Evolutionary conservation across 2,888 invertebrate genomes (phyloP).

Genomic region (Spodoptera littoralis): DNA sequence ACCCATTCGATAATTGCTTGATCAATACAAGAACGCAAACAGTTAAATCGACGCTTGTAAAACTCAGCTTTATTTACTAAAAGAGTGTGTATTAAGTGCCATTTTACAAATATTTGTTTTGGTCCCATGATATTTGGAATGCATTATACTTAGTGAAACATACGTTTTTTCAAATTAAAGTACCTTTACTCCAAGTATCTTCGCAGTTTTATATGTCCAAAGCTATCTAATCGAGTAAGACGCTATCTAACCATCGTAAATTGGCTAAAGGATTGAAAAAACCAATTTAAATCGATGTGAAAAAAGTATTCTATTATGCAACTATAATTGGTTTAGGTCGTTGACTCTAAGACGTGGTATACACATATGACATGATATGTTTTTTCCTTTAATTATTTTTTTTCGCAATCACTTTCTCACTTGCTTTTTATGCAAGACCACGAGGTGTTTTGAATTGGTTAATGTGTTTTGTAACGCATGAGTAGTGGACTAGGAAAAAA

Average conservation of each 20-base stretch:
- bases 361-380: slow-evolving; percentile 71
- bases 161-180: slow-evolving; percentile 6
- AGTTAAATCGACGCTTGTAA: slow-evolving; percentile 18
- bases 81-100: not conserved
- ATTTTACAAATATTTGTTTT: slow-evolving; percentile 2
- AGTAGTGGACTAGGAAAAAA: slow-evolving; percentile 61
- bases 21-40: slow-evolving; percentile 34
- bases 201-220: slow-evolving; percentile 42
- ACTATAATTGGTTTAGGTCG: slow-evolving; percentile 83
- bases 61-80: slow-evolving; percentile 27
- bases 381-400: slow-evolving; percentile 62
- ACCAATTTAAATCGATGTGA: slow-evolving; percentile 73
- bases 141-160: not conserved
- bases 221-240: slow-evolving; percentile 62
- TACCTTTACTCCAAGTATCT: slow-evolving; percentile 33
- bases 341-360: slow-evolving; percentile 74
- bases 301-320: slow-evolving; percentile 79
- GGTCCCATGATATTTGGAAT: slow-evolving; percentile 4
- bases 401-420: slow-evolving; percentile 78
- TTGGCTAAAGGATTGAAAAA: slow-evolving; percentile 72
- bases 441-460: slow-evolving; percentile 64
- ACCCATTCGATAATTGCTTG: slow-evolving; percentile 23
- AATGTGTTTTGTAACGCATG: slow-evolving; percentile 72
- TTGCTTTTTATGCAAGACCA: slow-evolving; percentile 62
- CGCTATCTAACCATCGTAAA: slow-evolving; percentile 74